Evolutionary conservation across 2,797 vertebrate genomes (phyloP), one percentile per base, ranked within the genome.

Genomic region (Paedocypris micromegethes): DNA sequence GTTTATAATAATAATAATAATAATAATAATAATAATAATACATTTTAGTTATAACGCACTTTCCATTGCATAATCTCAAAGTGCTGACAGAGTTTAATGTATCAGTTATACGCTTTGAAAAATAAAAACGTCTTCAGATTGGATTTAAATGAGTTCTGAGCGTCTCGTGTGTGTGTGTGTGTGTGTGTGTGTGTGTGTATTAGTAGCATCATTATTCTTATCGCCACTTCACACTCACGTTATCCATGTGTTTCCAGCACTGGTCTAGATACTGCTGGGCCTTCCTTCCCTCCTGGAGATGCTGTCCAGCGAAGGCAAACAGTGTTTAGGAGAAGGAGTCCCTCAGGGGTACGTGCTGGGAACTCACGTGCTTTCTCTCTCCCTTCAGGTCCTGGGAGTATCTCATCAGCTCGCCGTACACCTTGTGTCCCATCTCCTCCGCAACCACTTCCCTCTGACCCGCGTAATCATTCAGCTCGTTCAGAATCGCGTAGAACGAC

Each of bases 211-310:
- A 23, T 23, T 23, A 23, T 1, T 23, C 23, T 23, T 23, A 23
- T 23, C 23, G 23, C 23, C 23, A 23, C 23, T 23, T 23, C 23
- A 23, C 23, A 93, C 95, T 96, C 84, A 98, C 96, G 74, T 93
- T 97, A 87, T 99, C 96, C 96, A 99, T 99, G 88, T 95, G 94
- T 83, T 99, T 98, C 93, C 94, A 96, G 87, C 93, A 96, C 77
- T 95, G 93, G 74, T 98, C 97, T 86, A 99, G 88, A 89, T 91
- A 93, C 68, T 99, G 97, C 77, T 98, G 95, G 69, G 97, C 91
- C 85, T 98, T 97, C 76, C 97, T 90, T 52, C 95, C 95, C 85
- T 99, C 96, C 78, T 97, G 95, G 79, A 99, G 94, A 85, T 99
- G 96, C 97, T 99, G 81, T 65, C 46, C 64, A 68, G 64, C 75